Conservation (phyloP, 1,140 invertebrate species). For the Leptoteleia sp. region DNA sequence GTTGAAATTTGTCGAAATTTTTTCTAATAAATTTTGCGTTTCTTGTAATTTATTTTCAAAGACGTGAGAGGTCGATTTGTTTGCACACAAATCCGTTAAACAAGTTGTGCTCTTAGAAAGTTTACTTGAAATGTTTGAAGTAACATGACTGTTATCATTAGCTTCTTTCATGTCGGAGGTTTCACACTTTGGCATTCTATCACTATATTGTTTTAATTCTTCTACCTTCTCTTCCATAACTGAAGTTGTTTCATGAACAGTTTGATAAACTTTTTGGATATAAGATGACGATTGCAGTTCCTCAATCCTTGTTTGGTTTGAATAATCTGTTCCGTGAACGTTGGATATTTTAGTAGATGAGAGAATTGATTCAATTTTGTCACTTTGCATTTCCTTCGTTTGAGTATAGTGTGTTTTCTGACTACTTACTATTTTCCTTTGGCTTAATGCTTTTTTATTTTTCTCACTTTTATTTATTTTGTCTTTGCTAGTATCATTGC, state of each 20-base stretch:
- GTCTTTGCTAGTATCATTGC: conserved; percentile 5
- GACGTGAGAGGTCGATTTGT: conserved; percentile 30
- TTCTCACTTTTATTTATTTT: conserved; percentile 31
- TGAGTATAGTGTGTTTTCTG: conserved; percentile 16
- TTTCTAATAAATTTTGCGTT: conserved; percentile 71
- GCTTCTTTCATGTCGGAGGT: neutral
- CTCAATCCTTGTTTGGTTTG: conserved; percentile 67
- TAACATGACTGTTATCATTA: neutral
- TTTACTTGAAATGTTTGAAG: conserved; percentile 17
- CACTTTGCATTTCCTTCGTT: conserved; percentile 18
- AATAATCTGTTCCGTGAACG: conserved; percentile 65
- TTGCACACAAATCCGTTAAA: conserved; percentile 11
- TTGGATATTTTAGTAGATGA: conserved; percentile 44
- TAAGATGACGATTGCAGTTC: conserved; percentile 72
- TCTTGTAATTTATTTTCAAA: conserved; percentile 69
- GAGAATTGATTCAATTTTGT: conserved; percentile 32
- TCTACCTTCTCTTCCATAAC: conserved; percentile 72
- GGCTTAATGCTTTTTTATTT: conserved; percentile 10
- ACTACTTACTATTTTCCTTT: conserved; percentile 17
- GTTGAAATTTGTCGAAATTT: conserved; percentile 66
- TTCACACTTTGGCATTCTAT: conserved; percentile 20
- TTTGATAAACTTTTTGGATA: conserved; percentile 73
- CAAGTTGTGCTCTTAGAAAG: conserved; percentile 49
- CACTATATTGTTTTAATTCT: conserved; percentile 64
- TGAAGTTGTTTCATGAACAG: conserved; percentile 70